These are phyloP conservation scores for Diachrysia chrysitis DNA, from an alignment of 2,888 invertebrate genomes.

Conservation along the genomic window DNA sequence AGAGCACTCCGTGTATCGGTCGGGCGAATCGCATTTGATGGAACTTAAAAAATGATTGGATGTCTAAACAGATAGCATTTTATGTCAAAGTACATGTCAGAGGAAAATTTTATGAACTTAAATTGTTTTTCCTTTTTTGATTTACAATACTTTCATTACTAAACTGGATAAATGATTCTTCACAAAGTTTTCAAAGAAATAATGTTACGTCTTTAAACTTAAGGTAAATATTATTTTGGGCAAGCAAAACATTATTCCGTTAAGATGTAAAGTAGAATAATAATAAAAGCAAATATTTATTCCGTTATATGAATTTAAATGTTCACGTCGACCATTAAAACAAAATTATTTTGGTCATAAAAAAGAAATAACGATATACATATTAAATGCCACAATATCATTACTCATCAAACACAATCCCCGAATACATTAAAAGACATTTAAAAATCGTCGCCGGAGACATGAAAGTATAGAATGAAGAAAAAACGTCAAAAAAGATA, in stretches of 20 bases:
- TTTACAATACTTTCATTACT: background rate
- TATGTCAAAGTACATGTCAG: background rate
- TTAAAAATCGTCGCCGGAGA: constrained; percentile 67
- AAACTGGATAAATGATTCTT: too few species aligned
- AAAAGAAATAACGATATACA: constrained; percentile 39
- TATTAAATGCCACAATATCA: constrained; percentile 52
- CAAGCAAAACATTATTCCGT: too few species aligned
- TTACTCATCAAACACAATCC: constrained; percentile 66
- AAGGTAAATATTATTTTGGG: too few species aligned
- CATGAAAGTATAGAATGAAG: constrained; percentile 65
- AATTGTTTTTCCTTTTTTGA: background rate
- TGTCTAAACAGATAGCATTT: constrained; percentile 24
- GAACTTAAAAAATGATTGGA: constrained; percentile 54
- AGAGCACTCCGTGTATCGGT: constrained; percentile 58
- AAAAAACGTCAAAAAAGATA: constrained; percentile 74
- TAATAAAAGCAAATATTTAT: too few species aligned
- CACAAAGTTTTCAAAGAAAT: too few species aligned
- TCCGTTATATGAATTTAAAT: background rate
- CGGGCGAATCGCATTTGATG: constrained; percentile 53
- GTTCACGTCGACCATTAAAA: background rate
- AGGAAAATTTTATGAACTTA: background rate
- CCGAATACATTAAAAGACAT: constrained; percentile 66
- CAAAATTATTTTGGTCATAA: constrained; percentile 16
- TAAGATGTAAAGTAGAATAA: too few species aligned
- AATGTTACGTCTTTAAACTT: too few species aligned